These are phyloP conservation scores for Thereva unica DNA, from an alignment of 2,888 invertebrate genomes.

Conservation along the genomic window DNA sequence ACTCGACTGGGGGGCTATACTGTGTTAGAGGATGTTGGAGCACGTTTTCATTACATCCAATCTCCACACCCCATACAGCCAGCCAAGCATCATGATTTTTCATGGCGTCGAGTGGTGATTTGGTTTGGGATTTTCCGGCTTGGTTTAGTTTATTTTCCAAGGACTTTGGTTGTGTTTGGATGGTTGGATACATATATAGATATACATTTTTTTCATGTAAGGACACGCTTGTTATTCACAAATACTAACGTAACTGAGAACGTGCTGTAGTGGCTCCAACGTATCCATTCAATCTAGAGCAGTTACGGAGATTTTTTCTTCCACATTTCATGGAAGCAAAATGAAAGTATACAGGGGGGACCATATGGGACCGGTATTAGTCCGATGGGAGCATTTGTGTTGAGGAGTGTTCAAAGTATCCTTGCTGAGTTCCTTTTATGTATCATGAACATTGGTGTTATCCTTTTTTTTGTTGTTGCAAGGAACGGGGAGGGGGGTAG, in stretches of 20 bases:
- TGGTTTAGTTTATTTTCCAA: slow-evolving; percentile 32
- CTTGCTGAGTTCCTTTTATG: background rate
- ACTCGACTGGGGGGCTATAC: no score
- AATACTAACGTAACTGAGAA: background rate
- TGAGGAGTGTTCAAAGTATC: slow-evolving; percentile 18
- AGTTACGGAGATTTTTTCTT: slow-evolving; percentile 31
- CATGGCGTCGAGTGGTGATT: slow-evolving; percentile 41
- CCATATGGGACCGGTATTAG: slow-evolving; percentile 30
- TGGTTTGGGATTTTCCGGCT: slow-evolving; percentile 36
- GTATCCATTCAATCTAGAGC: slow-evolving; percentile 23
- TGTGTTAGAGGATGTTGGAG: background rate
- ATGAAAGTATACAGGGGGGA: slow-evolving; percentile 24
- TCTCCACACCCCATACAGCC: slow-evolving; percentile 38
- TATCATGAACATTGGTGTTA: background rate
- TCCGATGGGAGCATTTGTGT: slow-evolving; percentile 29
- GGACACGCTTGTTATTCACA: no score
- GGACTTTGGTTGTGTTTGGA: no score
- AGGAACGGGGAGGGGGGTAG: no score
- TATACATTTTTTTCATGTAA: no score
- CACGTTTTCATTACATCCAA: slow-evolving; percentile 38
- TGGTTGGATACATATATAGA: no score
- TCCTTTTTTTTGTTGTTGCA: no score
- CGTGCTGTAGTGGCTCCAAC: slow-evolving; percentile 10
- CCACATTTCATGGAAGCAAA: background rate
- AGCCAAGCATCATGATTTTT: slow-evolving; percentile 38